Evolutionary conservation across 2,113 vertebrate genomes (phyloP).

Genomic region (Colinus virginianus): DNA sequence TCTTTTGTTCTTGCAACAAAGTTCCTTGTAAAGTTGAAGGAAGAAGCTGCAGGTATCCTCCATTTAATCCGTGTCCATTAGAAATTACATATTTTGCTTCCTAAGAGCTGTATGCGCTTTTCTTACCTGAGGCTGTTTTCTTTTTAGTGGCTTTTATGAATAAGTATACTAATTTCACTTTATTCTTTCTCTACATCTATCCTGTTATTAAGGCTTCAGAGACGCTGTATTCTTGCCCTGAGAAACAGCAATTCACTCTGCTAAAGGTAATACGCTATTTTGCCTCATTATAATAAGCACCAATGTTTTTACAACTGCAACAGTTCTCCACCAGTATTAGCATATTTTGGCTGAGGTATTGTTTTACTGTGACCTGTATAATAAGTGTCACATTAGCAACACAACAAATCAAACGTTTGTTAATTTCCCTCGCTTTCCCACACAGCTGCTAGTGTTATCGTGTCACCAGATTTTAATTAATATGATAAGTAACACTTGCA

Average conservation of each 20-base stretch:
- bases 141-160: not conserved
- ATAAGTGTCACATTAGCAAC: slow-evolving; percentile 99
- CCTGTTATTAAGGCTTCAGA: slow-evolving; percentile 28
- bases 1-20: slow-evolving; percentile 51
- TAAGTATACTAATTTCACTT: slow-evolving; percentile 4
- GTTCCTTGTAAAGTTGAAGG: slow-evolving; percentile 2
- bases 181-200: not conserved
- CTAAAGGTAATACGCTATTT: slow-evolving; percentile 82
- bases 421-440: slow-evolving; percentile 94
- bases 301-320: slow-evolving; percentile 84
- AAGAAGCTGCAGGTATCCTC: slow-evolving; percentile 9
- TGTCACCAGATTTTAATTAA: slow-evolving; percentile 99
- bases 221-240: not conserved
- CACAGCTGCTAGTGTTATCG: slow-evolving; percentile 95
- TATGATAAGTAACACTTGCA: slow-evolving; percentile 99
- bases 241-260: slow-evolving; percentile 57
- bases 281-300: slow-evolving; percentile 80
- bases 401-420: slow-evolving; percentile 98
- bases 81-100: slow-evolving; percentile 28
- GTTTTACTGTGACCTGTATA: slow-evolving; percentile 97
- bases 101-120: not conserved
- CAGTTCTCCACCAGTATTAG: slow-evolving; percentile 89
- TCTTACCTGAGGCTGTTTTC: not conserved
- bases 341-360: slow-evolving; percentile 92
- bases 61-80: slow-evolving; percentile 2